A percentile compares a stretch with the other conserved stretches of the same genome.
These are phyloP conservation scores for Leptogaster cylindrica DNA, from an alignment of 2,888 invertebrate genomes.

Conservation along the genomic window DNA sequence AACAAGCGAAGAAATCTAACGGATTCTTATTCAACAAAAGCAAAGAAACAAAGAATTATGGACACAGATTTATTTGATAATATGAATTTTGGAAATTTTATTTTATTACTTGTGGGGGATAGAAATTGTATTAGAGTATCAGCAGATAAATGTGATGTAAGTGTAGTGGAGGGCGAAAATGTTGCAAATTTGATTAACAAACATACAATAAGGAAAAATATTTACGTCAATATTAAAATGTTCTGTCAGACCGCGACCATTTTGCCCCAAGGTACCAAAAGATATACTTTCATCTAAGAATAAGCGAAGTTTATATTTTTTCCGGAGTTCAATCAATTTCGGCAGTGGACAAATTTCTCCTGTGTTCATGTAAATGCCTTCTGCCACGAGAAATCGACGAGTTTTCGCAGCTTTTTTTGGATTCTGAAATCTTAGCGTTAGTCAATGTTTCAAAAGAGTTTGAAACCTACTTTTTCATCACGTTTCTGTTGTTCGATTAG, in stretches of 20 bases:
- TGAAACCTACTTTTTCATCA: constrained; percentile 62
- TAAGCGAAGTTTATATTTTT: constrained; percentile 86
- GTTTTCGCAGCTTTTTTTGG: constrained; percentile 69
- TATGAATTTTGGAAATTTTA: too few species aligned
- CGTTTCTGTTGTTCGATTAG: constrained; percentile 66
- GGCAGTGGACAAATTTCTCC: constrained; percentile 89
- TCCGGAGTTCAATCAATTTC: constrained; percentile 78
- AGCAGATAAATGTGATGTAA: too few species aligned
- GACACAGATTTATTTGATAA: too few species aligned
- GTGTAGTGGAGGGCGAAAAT: too few species aligned
- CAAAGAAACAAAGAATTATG: too few species aligned
- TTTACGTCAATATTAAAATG: constrained; percentile 74
- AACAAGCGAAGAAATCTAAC: too few species aligned
- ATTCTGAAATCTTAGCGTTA: too few species aligned
- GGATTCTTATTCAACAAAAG: too few species aligned
- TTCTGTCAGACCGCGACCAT: constrained; percentile 90
- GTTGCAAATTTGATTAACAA: too few species aligned
- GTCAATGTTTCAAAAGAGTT: neutral
- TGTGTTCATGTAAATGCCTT: constrained; percentile 91
- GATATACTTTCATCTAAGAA: constrained; percentile 94
- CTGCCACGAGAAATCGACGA: constrained; percentile 80
- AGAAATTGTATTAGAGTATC: too few species aligned
- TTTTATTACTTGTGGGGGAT: too few species aligned
- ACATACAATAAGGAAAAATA: too few species aligned
- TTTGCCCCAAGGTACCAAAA: constrained; percentile 82